Evolutionary conservation across 2,888 invertebrate genomes (phyloP), one percentile per base, ranked within the genome.

Genomic region (Epistrophe eligans): DNA sequence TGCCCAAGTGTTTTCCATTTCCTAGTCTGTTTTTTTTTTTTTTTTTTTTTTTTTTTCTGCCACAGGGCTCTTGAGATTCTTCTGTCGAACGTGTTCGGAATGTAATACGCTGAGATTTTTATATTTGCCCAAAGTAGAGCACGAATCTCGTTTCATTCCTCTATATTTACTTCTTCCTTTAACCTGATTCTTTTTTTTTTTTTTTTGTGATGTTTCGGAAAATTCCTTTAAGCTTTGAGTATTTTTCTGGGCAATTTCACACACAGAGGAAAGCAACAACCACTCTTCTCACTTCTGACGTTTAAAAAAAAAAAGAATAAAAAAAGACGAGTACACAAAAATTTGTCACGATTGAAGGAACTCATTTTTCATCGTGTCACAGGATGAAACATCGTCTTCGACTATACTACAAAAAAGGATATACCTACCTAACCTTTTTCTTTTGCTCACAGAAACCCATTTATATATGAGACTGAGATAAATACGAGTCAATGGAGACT

Each of bases 291-390:
- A 52, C 40, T 40, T 40, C 43, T 62, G 24, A n/a, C 55, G 28
- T 9, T 24, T 35, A 35, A 35, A 35, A 7, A 35, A 35, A 60
- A 40, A 6, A 17, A 35, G 52, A 35, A 35, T 0, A 35, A 35
- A 60, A 40, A 6, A 17, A 35, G 52, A 24, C 35, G 45, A 64
- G 32, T 17, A n/a, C 45, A 64, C 60, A 58, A 79, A 74, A 79
- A 79, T 83, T 77, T 79, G 82, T 87, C 85, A 87, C 85, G 82
- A 82, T 79, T 87, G 83, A 87, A 83, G 79, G 83, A 82, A 83
- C 74, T 87, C 82, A 87, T 87, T 83, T 87, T 83, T 87, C 83
- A 87, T 83, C 74, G 19, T 83, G 85, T 87, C 82, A 87, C 64
- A 70, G 70, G 52, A 83, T 71, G 74, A 83, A 83, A 64, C 79